These are phyloP conservation scores for Phallusia fumigata DNA, from an alignment of 23 tunicate species.

Conservation along the genomic window DNA sequence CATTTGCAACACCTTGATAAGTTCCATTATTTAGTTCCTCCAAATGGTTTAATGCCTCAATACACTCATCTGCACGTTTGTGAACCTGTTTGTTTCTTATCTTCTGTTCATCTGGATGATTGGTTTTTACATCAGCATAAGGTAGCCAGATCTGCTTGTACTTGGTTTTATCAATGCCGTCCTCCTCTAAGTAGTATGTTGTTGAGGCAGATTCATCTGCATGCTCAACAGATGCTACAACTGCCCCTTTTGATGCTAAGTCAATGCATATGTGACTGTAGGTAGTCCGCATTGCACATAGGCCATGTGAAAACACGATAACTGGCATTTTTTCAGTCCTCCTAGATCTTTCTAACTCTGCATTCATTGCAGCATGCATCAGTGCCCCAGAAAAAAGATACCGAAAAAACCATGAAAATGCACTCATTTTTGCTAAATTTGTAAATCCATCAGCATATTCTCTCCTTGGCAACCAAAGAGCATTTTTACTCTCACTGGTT, in stretches of 20 bases:
- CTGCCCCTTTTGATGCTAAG: slow-evolving; percentile 66
- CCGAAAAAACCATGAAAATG: slow-evolving; percentile 17
- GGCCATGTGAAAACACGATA: slow-evolving; percentile 69
- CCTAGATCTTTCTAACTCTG: slow-evolving; percentile 28
- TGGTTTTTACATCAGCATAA: slow-evolving; percentile 11
- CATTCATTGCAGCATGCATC: slow-evolving; percentile 41
- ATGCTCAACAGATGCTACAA: slow-evolving; percentile 87
- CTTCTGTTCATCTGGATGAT: slow-evolving; percentile 35
- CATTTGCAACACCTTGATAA: slow-evolving; percentile 15
- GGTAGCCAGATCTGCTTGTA: slow-evolving; percentile 16
- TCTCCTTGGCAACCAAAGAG: slow-evolving; percentile 38
- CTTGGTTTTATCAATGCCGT: slow-evolving; percentile 7
- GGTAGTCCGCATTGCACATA: slow-evolving; percentile 26
- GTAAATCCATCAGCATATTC: slow-evolving; percentile 50
- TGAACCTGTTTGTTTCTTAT: slow-evolving; percentile 60
- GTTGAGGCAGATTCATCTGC: slow-evolving; percentile 63
- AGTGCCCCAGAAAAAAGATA: slow-evolving; percentile 31
- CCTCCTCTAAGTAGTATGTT: slow-evolving; percentile 38
- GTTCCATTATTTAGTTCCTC: slow-evolving; percentile 55
- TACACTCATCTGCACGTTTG: slow-evolving; percentile 57
- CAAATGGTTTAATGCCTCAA: slow-evolving; percentile 23
- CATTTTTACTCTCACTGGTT: not conserved
- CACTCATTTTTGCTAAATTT: slow-evolving; percentile 23
- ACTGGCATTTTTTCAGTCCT: slow-evolving; percentile 47
- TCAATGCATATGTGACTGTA: slow-evolving; percentile 56